Base-by-base conservation (phyloP, 2,888 invertebrate species). In the Diadegma fenestrale region DNA sequence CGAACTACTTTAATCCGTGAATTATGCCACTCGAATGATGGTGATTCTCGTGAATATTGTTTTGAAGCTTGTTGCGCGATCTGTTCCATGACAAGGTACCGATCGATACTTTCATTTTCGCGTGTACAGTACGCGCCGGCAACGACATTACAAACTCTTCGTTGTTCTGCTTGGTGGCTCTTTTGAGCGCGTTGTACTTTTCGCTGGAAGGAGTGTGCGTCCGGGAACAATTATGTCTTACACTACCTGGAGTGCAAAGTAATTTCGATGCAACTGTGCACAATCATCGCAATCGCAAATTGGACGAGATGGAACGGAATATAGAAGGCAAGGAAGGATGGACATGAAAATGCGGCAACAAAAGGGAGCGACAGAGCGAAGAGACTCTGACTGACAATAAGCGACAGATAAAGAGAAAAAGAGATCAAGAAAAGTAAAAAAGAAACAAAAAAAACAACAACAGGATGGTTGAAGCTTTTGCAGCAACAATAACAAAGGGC, bases 401-500 rank as follows among this genome's bases (percentile, higher is more conserved):
- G 77, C 66, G 79, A n/a, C 6, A 8, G 43, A 43, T n/a, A 61
- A 43, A 72, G 26, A 33, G 17, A 72, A 33, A 33, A 71, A 77
- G 45, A 12, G 63, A 66, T 58, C 43, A 78, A 78, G 33, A n/a
- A 22, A 69, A 37, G 10, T 48, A 73, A 76, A 63, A 61, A 61
- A 48, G 63, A 48, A 30, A n/a, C n/a, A n/a, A 2, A 33, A 37
- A 37, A 37, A 37, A 37, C 37, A 37, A 37, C 37, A 43, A 61
- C 19, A 19, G 26, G 26, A 10, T 19, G 26, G 51, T 14, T 26
- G 51, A 54, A 80, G 33, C 51, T 76, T n/a, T n/a, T 71, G 68
- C 72, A 77, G 64, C 41, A 76, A 61, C 58, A 63, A 80, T 79
- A 83, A 79, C 69, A 83, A 83, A 73, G 83, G 58, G 17, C 61